Percentiles rank a stretch among this genome's conserved stretches.
phyloP scores from a whole-genome alignment of 2,888 invertebrate genomes.

The Cryptocheilus praepositus region DNA sequence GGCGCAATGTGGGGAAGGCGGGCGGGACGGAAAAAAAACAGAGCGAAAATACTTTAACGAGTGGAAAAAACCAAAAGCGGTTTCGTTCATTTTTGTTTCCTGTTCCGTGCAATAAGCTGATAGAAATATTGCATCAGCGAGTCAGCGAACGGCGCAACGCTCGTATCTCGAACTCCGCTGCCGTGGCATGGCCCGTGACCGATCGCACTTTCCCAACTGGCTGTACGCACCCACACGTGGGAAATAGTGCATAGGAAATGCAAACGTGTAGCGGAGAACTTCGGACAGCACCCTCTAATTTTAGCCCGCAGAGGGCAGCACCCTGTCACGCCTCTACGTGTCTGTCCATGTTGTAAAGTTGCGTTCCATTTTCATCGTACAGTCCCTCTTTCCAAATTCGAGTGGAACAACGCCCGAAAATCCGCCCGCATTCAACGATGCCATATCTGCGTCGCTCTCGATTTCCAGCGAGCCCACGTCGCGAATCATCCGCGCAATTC shows the following conservation, averaged over 20 bases:
- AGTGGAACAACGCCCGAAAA: constrained; percentile 40
- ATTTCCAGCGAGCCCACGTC: constrained; percentile 36
- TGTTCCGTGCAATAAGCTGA: constrained; percentile 14
- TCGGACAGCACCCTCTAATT: constrained; percentile 69
- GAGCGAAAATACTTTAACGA: constrained; percentile 1
- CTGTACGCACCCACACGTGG: constrained; percentile 61
- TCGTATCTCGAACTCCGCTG: constrained; percentile 3
- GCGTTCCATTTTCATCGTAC: constrained; percentile 57
- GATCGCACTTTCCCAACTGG: constrained; percentile 21
- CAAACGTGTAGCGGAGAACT: constrained; percentile 66
- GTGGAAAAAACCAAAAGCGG: constrained; percentile 1
- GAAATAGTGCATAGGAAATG: constrained; percentile 70
- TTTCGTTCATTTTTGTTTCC: constrained; percentile 13
- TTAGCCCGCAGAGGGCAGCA: constrained; percentile 64
- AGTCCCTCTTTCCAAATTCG: constrained; percentile 55
- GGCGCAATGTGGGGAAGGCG: constrained; percentile 13
- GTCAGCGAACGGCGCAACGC: constrained; percentile 11
- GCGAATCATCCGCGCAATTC: constrained; percentile 34
- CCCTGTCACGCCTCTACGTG: constrained; percentile 61
- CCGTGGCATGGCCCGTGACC: too few species aligned
- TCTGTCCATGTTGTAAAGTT: constrained; percentile 59
- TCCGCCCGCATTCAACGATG: constrained; percentile 3
- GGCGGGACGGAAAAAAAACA: constrained; percentile 11
- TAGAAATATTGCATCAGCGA: constrained; percentile 18
- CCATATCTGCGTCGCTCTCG: too few species aligned